These are phyloP conservation scores for Cephus nigrinus DNA, from an alignment of 2,888 invertebrate genomes.

Conservation along the genomic window DNA sequence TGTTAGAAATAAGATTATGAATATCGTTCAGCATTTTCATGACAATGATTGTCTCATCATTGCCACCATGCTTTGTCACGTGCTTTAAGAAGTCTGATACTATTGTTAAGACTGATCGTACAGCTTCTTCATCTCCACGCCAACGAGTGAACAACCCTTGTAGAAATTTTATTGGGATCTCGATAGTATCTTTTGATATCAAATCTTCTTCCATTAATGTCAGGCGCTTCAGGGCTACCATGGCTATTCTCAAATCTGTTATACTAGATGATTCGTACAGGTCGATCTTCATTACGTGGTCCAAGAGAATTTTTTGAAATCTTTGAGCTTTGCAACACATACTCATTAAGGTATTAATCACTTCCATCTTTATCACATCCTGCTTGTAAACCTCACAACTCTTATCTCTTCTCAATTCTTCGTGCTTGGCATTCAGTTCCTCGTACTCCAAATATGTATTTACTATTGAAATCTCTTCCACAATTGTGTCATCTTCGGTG, in stretches of 20 bases:
- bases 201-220: slow-evolving; percentile 40
- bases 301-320: slow-evolving; percentile 32
- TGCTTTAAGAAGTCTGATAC: slow-evolving; percentile 47
- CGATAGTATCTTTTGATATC: slow-evolving; percentile 42
- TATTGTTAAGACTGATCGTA: slow-evolving; percentile 55
- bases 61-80: slow-evolving; percentile 7
- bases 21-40: slow-evolving; percentile 6
- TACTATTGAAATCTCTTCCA: neutral
- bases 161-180: slow-evolving; percentile 50
- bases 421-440: slow-evolving; percentile 12
- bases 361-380: slow-evolving; percentile 41
- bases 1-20: slow-evolving; percentile 25
- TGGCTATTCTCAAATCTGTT: slow-evolving; percentile 50
- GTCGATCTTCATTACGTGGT: slow-evolving; percentile 46
- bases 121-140: slow-evolving; percentile 53
- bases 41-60: slow-evolving; percentile 10
- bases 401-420: slow-evolving; percentile 12
- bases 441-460: neutral
- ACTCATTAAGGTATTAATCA: slow-evolving; percentile 42
- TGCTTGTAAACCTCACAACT: slow-evolving; percentile 17
- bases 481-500: slow-evolving; percentile 26
- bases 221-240: slow-evolving; percentile 56
- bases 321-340: slow-evolving; percentile 41
- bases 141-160: slow-evolving; percentile 51
- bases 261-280: slow-evolving; percentile 37